These are phyloP conservation scores for Sus scrofa DNA, from an alignment of 2,113 vertebrate species.

Conservation along the genomic window DNA sequence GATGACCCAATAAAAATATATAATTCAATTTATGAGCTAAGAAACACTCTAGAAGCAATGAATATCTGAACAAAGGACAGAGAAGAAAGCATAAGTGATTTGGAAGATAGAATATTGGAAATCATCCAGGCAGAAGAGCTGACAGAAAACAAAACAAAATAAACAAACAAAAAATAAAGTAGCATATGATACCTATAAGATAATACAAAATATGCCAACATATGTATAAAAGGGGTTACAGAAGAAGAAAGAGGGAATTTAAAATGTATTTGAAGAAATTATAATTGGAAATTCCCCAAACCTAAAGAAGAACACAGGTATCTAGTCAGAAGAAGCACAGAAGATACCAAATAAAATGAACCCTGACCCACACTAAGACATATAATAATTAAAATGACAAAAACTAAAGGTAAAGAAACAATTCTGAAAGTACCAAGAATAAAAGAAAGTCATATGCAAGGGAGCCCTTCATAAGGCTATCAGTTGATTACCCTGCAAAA, in stretches of 20 bases:
- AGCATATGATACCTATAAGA: neutral
- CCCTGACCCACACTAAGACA: too few relatives aligned
- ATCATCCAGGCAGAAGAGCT: neutral
- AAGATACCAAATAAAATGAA: neutral
- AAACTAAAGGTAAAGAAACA: too few relatives aligned
- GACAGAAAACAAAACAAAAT: neutral
- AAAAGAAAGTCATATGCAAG: too few relatives aligned
- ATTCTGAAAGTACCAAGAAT: too few relatives aligned
- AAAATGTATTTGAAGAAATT: neutral
- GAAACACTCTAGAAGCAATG: neutral
- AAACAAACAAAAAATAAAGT: neutral
- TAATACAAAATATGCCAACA: neutral
- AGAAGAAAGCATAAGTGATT: neutral
- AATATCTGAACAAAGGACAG: neutral
- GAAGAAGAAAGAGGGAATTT: neutral
- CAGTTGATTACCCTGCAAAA: too few relatives aligned
- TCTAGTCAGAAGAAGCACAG: neutral
- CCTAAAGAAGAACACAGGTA: neutral
- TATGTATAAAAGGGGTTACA: neutral
- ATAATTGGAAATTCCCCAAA: neutral
- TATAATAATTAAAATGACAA: too few relatives aligned
- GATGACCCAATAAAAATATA: neutral
- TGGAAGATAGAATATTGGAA: neutral
- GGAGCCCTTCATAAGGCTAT: too few relatives aligned
- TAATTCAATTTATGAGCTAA: neutral